Evolutionary conservation across 2,888 invertebrate genomes (phyloP), one percentile per base, ranked within the genome.

Genomic region (Volucella zonaria): DNA sequence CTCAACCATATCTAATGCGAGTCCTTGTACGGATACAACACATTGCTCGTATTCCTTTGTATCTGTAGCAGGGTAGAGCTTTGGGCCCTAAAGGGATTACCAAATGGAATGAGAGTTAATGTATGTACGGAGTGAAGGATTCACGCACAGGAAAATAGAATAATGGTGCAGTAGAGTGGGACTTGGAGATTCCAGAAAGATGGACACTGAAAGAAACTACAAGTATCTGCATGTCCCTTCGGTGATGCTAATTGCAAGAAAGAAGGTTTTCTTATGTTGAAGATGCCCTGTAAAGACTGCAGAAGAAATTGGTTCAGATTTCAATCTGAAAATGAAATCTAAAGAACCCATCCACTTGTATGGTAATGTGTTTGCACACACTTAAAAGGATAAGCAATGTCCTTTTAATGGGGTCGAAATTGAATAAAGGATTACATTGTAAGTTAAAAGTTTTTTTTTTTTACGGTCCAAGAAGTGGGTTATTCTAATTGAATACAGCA

Each of bases 401-500:
- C 91, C 91, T 91, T 91, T 91, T 91, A 91, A 91, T 91, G 91
- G 91, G 90, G 90, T 91, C 89, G 89, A 90, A 91, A 91, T 91
- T 91, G 91, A 91, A 91, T 91, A 91, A 91, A 90, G 91, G 91
- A 91, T 91, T 91, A 91, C 89, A 90, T 91, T 91, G 91, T 91
- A 91, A 91, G 90, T 91, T 89, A 78, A 66, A 73, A 54, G 49
- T 40, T 18, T 18, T 18, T 18, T n/a, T 42, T 51, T 58, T 31
- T 61, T 31, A 6, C 14, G 47, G 45, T 47, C 10, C 4, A n/a
- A 18, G 12, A 45, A 40, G 31, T 47, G 23, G 45, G 47, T 15
- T 23, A 31, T 6, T 31, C 31, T 31, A 31, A 31, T 31, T 31
- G 31, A 31, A 31, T 31, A 31, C 31, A 31, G 6, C 31, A 31